Conservation (phyloP, 2,797 vertebrate genomes). For the Tragopan temminckii region DNA sequence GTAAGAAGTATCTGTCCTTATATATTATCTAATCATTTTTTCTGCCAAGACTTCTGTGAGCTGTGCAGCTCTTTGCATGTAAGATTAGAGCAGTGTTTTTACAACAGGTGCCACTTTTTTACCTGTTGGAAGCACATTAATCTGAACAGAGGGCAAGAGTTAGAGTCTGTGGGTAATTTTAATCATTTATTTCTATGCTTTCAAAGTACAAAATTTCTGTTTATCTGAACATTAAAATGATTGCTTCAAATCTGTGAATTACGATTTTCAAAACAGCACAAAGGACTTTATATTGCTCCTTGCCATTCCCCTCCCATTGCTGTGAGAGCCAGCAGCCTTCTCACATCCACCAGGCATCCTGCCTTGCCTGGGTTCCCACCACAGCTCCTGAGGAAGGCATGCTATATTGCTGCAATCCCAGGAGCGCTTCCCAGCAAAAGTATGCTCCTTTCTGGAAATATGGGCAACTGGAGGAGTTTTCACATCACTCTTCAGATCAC, state of each 20-base stretch:
- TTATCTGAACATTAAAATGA: background rate
- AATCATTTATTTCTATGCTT: constrained; percentile 17
- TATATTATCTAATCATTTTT: background rate
- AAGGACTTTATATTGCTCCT: background rate
- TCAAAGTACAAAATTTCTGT: constrained; percentile 41
- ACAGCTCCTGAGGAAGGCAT: background rate
- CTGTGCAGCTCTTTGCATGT: background rate
- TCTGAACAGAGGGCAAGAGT: constrained; percentile 21
- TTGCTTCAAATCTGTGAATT: constrained; percentile 23
- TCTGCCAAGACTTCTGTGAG: background rate
- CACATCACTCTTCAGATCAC: background rate
- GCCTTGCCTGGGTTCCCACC: rapidly evolving
- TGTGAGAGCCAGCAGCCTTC: background rate
- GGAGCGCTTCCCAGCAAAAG: background rate
- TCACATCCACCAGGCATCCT: background rate
- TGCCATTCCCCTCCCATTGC: background rate
- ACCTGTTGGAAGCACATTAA: background rate
- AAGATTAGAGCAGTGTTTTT: constrained; percentile 6
- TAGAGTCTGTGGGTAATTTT: constrained; percentile 10
- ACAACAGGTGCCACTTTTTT: background rate
- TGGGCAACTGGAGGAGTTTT: background rate
- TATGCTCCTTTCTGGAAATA: background rate
- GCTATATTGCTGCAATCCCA: background rate
- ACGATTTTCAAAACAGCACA: background rate
- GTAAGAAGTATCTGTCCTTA: background rate